Evolutionary conservation across 2,113 vertebrate genomes (phyloP).

Genomic region (Dinomys branickii): DNA sequence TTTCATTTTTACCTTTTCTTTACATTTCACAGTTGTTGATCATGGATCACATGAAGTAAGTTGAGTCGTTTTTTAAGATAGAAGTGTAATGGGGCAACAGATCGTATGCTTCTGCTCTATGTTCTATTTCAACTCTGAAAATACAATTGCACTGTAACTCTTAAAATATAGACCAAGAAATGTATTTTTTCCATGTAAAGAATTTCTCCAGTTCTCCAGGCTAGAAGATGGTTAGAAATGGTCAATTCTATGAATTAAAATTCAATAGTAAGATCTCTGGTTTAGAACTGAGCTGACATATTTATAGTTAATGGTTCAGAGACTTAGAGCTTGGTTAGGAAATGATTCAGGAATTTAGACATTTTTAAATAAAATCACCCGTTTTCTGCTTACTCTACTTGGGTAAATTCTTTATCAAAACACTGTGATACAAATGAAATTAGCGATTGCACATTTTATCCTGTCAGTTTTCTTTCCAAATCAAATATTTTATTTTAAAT

Average conservation of each 20-base stretch:
- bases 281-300: slow-evolving; percentile 42
- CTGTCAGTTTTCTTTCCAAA: not conserved
- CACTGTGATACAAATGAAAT: not conserved
- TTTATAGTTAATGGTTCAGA: slow-evolving; percentile 3
- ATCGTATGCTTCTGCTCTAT: not conserved
- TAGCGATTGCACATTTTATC: not conserved
- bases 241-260: slow-evolving; percentile 62
- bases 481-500: not conserved
- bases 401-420: not conserved
- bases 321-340: not conserved
- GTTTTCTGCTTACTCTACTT: not conserved
- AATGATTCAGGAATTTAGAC: slow-evolving; percentile 24
- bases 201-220: not conserved
- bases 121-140: not conserved
- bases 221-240: not conserved
- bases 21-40: not conserved
- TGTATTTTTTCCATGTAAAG: not conserved
- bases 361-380: slow-evolving; percentile 38
- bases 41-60: not conserved
- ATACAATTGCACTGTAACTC: not conserved
- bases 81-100: not conserved
- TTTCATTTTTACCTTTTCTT: not conserved
- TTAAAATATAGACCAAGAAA: not conserved
- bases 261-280: slow-evolving; percentile 16
- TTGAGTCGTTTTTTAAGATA: not conserved